Evolutionary conservation across 2,797 vertebrate genomes (phyloP), one percentile per base, ranked within the genome.

Genomic region (Calcarius lapponicus): DNA sequence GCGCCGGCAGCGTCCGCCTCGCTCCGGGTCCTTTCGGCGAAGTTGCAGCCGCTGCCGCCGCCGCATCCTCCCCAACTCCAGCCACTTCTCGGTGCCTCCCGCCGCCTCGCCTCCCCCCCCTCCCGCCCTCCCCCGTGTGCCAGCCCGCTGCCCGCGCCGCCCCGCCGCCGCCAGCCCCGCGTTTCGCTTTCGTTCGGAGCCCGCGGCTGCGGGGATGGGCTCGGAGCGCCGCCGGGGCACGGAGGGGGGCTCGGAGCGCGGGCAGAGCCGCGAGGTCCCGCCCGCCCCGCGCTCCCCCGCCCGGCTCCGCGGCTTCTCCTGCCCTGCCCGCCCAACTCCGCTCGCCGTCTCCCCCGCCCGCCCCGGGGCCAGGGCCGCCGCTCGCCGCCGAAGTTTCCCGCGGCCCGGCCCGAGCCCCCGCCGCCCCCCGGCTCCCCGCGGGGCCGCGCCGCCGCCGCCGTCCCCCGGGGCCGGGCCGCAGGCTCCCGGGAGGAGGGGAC

Each of bases 401-500:
- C 76, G 54, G 81, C 51, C 43, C 56, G 70, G 21, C 40, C 51
- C 40, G 34, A n/a, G 45, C 51, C 64, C 45, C 58, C 70, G 32
- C 38, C 24, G 45, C 36, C 72, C 56, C 58, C 8, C 75, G 3
- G 42, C 74, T n/a, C 43, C 32, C 62, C 18, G 71, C n/a, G 19
- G 70, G 34, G 43, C 79, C n/a, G n/a, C 36, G 56, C 64, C 53
- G 66, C 78, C 61, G 54, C 67, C 51, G 71, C 56, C 56, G n/a
- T 65, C 48, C 80, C 79, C 75, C 62, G 51, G 81, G 86, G 90
- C 20, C 76, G 71, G 81, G 78, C 86, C 58, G 81, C 64, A 24
- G n/a, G 86, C 69, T 92, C 93, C 86, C 43, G 38, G 90, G 93
- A 87, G 93, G 93, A 80, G 90, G 90, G 82, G 90, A 90, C 83